Evolutionary conservation across 1,140 invertebrate species (phyloP).

Genomic region (Pachyrhynchus sulphureomaculatus): DNA sequence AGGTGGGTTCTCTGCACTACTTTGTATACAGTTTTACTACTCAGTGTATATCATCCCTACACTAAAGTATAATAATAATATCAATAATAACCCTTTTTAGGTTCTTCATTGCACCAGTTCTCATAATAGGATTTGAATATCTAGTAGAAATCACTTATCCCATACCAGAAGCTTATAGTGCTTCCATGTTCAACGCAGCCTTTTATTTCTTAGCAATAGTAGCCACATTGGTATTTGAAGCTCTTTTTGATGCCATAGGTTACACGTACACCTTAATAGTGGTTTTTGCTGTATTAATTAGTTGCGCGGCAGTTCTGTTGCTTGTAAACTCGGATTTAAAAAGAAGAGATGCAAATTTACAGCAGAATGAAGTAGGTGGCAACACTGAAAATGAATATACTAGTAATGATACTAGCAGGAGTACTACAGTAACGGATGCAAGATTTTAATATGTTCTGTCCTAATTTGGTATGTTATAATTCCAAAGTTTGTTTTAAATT

Average conservation of each 20-base stretch:
- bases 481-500: too few relatives aligned
- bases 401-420: background rate
- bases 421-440: background rate
- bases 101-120: constrained; percentile 37
- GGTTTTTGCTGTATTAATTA: constrained; percentile 21
- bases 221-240: constrained; percentile 29
- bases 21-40: too few relatives aligned
- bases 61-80: too few relatives aligned
- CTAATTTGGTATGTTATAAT: too few relatives aligned
- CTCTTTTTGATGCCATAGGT: constrained; percentile 26
- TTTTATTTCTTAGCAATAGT: constrained; percentile 38
- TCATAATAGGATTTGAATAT: constrained; percentile 41
- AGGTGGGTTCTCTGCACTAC: too few relatives aligned
- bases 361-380: background rate
- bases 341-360: constrained; percentile 37
- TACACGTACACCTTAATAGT: constrained; percentile 25
- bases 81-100: too few relatives aligned
- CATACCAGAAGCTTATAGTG: constrained; percentile 36
- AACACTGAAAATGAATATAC: background rate
- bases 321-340: constrained; percentile 33
- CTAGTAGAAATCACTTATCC: constrained; percentile 41
- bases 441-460: too few relatives aligned
- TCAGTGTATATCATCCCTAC: too few relatives aligned
- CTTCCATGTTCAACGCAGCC: constrained; percentile 34
- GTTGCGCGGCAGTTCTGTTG: constrained; percentile 20